These are phyloP conservation scores for Dasyornis broadbenti DNA, from an alignment of 2,113 vertebrate genomes.

Conservation along the genomic window DNA sequence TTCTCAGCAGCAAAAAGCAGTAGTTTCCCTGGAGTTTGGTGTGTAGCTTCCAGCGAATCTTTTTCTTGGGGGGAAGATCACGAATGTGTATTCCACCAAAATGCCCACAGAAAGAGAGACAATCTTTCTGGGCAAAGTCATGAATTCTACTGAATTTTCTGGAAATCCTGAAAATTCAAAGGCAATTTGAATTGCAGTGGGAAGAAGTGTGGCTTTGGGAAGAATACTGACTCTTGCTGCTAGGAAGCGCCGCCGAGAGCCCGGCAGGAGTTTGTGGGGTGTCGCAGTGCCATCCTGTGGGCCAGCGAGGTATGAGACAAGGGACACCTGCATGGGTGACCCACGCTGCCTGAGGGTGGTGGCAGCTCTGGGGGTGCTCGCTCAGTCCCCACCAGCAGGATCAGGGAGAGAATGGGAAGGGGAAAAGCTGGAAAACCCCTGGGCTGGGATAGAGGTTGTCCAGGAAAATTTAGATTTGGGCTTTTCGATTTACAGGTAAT, in stretches of 20 bases:
- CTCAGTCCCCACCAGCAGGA: too few relatives aligned
- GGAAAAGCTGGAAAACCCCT: neutral
- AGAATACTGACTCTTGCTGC: neutral
- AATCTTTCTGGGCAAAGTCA: neutral
- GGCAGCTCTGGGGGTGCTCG: neutral
- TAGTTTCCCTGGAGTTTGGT: neutral
- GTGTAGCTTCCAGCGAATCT: neutral
- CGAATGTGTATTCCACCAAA: neutral
- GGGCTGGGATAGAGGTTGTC: neutral
- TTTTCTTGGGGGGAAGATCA: neutral
- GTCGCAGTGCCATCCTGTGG: conserved; percentile 21
- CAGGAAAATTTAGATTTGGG: neutral
- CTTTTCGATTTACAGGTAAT: neutral
- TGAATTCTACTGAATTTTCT: neutral
- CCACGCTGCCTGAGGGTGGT: accelerated
- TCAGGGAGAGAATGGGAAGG: accelerated
- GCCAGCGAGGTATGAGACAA: neutral
- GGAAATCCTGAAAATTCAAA: neutral
- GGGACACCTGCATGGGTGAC: too few relatives aligned
- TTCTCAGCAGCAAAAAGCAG: neutral
- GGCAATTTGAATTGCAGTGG: neutral
- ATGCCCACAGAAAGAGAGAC: neutral
- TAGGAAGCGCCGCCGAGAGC: accelerated
- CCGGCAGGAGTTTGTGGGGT: neutral
- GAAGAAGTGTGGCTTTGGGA: neutral